phyloP scores from a whole-genome alignment of 2,113 vertebrate genomes.

The Gymnarchus niloticus region DNA sequence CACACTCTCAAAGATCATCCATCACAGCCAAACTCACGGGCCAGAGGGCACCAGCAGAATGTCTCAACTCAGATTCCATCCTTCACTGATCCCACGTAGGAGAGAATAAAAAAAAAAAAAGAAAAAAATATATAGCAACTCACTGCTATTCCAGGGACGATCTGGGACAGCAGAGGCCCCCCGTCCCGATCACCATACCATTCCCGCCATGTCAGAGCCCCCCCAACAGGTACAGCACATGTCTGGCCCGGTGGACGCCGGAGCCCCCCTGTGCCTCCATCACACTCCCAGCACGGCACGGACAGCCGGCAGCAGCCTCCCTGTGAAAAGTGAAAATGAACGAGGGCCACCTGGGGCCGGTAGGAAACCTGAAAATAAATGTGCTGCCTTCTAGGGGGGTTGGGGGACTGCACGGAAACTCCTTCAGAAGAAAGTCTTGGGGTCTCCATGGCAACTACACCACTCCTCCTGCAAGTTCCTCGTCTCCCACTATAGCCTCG shows the following conservation, averaged over 20 bases:
- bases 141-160: slow-evolving; percentile 3
- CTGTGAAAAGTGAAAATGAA: slow-evolving; percentile 59
- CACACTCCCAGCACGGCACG: neutral
- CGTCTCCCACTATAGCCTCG: neutral
- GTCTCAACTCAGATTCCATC: neutral
- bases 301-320: slow-evolving; percentile 49
- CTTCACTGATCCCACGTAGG: neutral
- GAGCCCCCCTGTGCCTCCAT: neutral
- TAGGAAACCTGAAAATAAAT: slow-evolving; percentile 29
- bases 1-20: neutral
- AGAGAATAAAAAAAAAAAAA: neutral
- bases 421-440: neutral
- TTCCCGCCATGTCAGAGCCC: slow-evolving; percentile 25
- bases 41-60: neutral
- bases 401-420: neutral
- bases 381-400: neutral
- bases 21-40: neutral
- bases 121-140: slow-evolving; percentile 13
- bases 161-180: neutral
- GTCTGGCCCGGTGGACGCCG: neutral
- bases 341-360: slow-evolving; percentile 48
- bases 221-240: slow-evolving; percentile 9
- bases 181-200: slow-evolving; percentile 26
- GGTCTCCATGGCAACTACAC: neutral
- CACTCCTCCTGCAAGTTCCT: neutral